phyloP scores from a whole-genome alignment of 2,888 invertebrate species.

The Argyra leucocephala region DNA sequence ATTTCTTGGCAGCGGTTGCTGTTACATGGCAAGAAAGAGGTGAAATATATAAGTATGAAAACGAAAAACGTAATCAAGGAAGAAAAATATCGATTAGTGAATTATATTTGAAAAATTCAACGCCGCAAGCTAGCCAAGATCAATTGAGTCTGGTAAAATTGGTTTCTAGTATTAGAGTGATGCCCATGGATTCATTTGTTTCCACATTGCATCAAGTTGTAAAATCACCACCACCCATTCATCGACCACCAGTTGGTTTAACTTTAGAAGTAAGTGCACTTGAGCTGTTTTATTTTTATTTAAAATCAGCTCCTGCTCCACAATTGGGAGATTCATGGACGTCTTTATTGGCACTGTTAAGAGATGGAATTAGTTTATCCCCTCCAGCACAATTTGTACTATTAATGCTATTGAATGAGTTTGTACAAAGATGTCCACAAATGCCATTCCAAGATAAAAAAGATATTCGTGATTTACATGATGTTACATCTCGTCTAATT shows the following conservation, averaged over 20 bases:
- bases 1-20: conserved; percentile 72
- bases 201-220: conserved; percentile 73
- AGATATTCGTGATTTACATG: conserved; percentile 71
- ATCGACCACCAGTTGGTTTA: conserved; percentile 49
- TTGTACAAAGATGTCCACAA: conserved; percentile 65
- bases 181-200: conserved; percentile 75
- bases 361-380: conserved; percentile 60
- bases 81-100: conserved; percentile 30
- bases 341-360: conserved; percentile 61
- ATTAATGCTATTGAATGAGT: conserved; percentile 69
- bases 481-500: conserved; percentile 62
- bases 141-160: conserved; percentile 70
- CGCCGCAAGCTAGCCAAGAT: conserved; percentile 52
- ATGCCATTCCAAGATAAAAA: conserved; percentile 66
- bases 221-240: conserved; percentile 59
- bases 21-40: conserved; percentile 75
- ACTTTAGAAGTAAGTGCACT: conserved; percentile 70
- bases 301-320: conserved; percentile 56
- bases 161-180: conserved; percentile 68
- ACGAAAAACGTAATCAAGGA: conserved; percentile 39
- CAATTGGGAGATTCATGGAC: conserved; percentile 71
- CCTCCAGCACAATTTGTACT: conserved; percentile 72
- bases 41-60: conserved; percentile 42
- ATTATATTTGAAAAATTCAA: conserved; percentile 38
- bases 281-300: conserved; percentile 70